A percentile compares a stretch with the other conserved stretches of the same genome.
Evolutionary conservation across 2,113 vertebrate genomes (phyloP).

Genomic region (Hystrix cristata): DNA sequence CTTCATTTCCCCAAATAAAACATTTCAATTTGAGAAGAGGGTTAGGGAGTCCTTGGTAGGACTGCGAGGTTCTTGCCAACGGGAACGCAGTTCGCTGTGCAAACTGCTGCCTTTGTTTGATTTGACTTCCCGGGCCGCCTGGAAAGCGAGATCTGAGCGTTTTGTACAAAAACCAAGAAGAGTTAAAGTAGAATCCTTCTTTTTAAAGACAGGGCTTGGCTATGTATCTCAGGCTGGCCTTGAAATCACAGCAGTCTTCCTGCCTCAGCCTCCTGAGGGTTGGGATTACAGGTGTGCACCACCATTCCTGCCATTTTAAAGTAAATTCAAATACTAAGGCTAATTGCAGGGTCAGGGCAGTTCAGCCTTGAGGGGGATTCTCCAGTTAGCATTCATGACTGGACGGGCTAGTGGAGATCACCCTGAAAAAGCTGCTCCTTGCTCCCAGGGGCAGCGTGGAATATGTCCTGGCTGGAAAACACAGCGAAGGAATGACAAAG

Average conservation of each 20-base stretch:
- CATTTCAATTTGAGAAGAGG: background rate
- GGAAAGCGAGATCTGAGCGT: background rate
- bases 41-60: background rate
- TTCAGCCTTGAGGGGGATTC: background rate
- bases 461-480: background rate
- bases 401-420: background rate
- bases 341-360: background rate
- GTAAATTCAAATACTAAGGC: background rate
- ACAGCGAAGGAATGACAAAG: background rate
- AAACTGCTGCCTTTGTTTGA: background rate
- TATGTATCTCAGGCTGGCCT: background rate
- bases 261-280: background rate
- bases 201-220: too few relatives aligned
- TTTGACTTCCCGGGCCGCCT: background rate
- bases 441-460: background rate
- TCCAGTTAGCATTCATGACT: background rate
- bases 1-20: conserved; percentile 21
- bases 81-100: background rate
- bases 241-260: background rate
- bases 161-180: background rate
- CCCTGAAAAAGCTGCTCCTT: background rate
- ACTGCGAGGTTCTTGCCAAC: background rate
- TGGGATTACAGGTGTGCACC: background rate
- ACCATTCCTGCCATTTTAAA: background rate
- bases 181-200: background rate